Percentiles rank a stretch among this genome's conserved stretches.
phyloP scores from a whole-genome alignment of 1,140 invertebrate genomes.

The Camponotus pennsylvanicus region DNA sequence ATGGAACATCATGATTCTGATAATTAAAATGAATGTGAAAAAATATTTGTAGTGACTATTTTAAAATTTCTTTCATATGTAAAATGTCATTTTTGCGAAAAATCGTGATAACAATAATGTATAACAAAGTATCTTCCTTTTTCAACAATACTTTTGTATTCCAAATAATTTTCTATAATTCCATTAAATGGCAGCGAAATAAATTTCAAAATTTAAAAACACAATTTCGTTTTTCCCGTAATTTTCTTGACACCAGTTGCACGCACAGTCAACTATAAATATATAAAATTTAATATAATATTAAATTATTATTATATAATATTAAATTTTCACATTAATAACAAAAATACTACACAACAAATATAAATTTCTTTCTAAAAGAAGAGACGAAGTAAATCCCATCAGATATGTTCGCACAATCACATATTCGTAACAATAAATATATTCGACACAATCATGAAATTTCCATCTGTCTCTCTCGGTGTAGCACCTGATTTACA shows the following conservation, averaged over 20 bases:
- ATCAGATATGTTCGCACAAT: not conserved
- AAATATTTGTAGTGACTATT: not conserved
- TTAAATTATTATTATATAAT: too few relatives aligned
- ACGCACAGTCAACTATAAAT: not conserved
- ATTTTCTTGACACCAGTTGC: not conserved
- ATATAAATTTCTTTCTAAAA: not conserved
- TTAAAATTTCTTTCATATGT: not conserved
- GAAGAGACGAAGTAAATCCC: not conserved
- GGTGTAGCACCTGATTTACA: too few relatives aligned
- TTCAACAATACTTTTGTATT: not conserved
- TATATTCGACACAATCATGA: not conserved
- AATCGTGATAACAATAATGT: not conserved
- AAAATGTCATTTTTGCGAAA: not conserved
- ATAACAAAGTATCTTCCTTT: not conserved
- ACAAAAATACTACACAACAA: not conserved
- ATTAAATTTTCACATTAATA: not conserved
- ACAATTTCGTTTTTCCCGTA: not conserved
- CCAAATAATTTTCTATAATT: constrained; percentile 3
- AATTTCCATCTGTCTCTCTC: not conserved
- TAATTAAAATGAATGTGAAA: constrained; percentile 2
- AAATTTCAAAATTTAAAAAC: not conserved
- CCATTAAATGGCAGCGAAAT: not conserved
- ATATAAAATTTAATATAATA: not conserved
- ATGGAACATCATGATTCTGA: not conserved
- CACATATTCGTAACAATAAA: not conserved